Base-by-base conservation (phyloP, 1,140 invertebrate genomes). In the Andricus grossulariae region DNA sequence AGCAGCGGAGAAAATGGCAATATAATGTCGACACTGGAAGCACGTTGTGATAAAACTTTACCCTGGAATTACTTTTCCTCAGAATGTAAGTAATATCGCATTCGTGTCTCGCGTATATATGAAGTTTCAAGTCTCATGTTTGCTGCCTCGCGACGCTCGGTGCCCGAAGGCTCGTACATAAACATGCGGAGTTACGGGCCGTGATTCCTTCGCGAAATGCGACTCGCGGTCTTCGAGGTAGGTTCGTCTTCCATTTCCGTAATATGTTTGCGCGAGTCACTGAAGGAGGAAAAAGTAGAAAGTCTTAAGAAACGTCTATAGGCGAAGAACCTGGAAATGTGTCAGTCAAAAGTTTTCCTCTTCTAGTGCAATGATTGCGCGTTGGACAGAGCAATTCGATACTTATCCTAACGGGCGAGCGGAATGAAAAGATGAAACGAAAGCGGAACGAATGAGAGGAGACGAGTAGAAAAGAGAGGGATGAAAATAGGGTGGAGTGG, bases 301-400 rank as follows among this genome's bases (percentile, higher is more conserved):
- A 39, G 25, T 39, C 60, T 66, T 39, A n/a, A n/a, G 60, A 66
- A 66, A 32, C 15, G 32, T 45, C 7, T 45, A 8, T 7, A 32
- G 25, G 57, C 57, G 19, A 72, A 70, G 71, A 73, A 73, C 51
- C 54, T 72, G 50, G 57, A 79, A 74, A 77, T 79, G 80, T 72
- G 79, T 87, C 83, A 84, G 80, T 82, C 80, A 82, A 81, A 84
- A 84, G 82, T 83, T 84, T 83, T 66, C 66, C 52, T 75, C 16
- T 71, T 25, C 55, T 74, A 66, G 74, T 81, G 76, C 73, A 82
- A 77, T 75, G 76, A 81, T 81, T 80, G 74, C 60, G 75, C 77
- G 54, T 32, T 52, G 50, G 76, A 74, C 73, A 78, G 78, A 83
- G 83, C 81, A 78, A 84, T 80, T 86, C 82, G 82, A 85, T 86